A percentile compares a stretch with the other conserved stretches of the same genome.
Conservation (phyloP, 2,113 vertebrate genomes). For the Tyrannus savana region DNA sequence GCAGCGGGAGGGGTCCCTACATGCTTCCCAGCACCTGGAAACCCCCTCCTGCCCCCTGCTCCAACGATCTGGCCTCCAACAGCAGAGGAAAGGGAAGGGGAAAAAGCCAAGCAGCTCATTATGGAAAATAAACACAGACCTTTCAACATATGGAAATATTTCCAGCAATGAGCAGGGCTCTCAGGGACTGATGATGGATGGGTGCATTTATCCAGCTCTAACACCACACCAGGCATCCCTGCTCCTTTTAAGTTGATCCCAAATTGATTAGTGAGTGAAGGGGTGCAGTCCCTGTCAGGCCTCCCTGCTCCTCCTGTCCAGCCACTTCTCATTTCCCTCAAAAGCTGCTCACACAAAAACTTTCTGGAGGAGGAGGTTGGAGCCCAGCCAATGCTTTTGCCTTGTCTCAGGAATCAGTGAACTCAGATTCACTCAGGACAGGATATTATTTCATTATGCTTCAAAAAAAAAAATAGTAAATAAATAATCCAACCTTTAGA, state of each 20-base stretch:
- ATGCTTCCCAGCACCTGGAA: accelerated
- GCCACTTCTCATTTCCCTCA: background rate
- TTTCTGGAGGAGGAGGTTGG: background rate
- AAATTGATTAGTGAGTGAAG: background rate
- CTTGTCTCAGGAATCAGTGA: background rate
- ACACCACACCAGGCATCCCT: background rate
- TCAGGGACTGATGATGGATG: background rate
- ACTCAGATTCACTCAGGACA: background rate
- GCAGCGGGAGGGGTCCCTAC: background rate
- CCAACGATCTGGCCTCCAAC: background rate
- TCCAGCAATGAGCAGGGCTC: background rate
- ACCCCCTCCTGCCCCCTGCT: background rate
- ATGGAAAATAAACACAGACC: background rate
- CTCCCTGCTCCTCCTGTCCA: background rate
- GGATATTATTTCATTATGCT: slow-evolving; percentile 42
- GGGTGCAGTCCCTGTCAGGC: background rate
- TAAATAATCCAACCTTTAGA: background rate
- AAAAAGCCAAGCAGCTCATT: background rate
- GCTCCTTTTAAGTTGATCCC: background rate
- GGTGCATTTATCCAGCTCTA: background rate
- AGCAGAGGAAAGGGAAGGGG: background rate
- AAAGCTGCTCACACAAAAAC: background rate
- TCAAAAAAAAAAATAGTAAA: background rate
- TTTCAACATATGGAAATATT: background rate
- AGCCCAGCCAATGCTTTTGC: background rate